Evolutionary conservation across 2,797 vertebrate species (phyloP), one percentile per base, ranked within the genome.

Genomic region (Glyptemys insculpta): DNA sequence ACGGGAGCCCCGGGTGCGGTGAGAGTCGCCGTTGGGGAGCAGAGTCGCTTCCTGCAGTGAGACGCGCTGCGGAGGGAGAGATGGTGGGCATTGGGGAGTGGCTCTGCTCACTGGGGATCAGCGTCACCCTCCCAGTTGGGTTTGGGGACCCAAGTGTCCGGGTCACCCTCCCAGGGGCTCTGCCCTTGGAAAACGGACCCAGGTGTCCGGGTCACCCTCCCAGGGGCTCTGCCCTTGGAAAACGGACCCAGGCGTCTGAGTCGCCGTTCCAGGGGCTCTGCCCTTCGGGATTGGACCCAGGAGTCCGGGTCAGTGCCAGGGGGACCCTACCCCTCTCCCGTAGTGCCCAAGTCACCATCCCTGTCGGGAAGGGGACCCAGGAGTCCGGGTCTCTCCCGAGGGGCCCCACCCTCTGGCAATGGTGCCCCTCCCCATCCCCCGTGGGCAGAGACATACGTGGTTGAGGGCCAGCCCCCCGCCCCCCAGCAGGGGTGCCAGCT

Each of bases 31-130:
- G 5, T 99, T 99, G 81, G 98, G 95, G 84, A 99, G 97, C 37
- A 98, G 98, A 27, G 98, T 98, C 52, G 99, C 99, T 96, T 99
- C 99, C 94, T 99, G 98, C 59, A 99, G 94, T 54, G 99, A 99
- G 57, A 98, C 96, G 90, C 98, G 98, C 99, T 99, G 96, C 18
- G 12, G 37, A 87, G 94, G 93, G 7, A 86, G 37, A 12, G 37
- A n/a, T 8, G 65, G 1, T 29, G 31, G 21, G 62, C 59, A 3
- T 62, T 18, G n/a, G 23, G 37, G 56, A n/a, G 72, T 41, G 72
- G 11, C 41, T 44, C 23, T 23, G 72, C 34, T 68, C 34, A 68
- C 62, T 37, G 18, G 62, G 34, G 34, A 37, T 19, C n/a, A 7
- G 62, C 15, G 4, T 37, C 62, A 21, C 16, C 62, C 18, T 37